Evolutionary conservation across 1,140 invertebrate genomes (phyloP), one percentile per base, ranked within the genome.

Genomic region (Potamilus streckersoni): DNA sequence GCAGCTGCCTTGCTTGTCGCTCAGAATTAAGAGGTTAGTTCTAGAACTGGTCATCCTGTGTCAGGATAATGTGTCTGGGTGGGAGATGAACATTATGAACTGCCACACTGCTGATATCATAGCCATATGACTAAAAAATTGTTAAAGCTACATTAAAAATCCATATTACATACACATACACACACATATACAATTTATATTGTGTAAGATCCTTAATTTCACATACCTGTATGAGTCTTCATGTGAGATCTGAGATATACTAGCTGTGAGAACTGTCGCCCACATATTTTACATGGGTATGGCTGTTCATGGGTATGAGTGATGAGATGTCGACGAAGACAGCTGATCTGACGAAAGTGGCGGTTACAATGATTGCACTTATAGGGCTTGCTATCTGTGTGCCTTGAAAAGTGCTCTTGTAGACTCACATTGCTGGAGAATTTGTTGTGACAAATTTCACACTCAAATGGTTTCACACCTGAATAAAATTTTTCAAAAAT

Each of bases 391-490:
- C 78, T 71, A 68, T 86, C 76, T 4, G 80, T 83, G 73, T 89
- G 88, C 0, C 79, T 71, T 17, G 85, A 78, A 64, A 84, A 73
- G 79, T 89, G 88, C 75, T 89, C 88, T 64, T 82, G 80, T 13
- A 88, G 79, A 56, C 85, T 81, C 0, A 85, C 79, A 67, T 84
- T 86, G 69, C 84, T 87, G 49, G 85, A 83, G 76, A 89, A 88
- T 59, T 84, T 85, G 49, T 83, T 83, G 16, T 85, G 64, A 73
- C 88, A 89, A 16, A 83, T 80, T n/a, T 74, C 71, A 79, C 88
- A 89, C 56, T 80, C 79, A 78, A 86, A 89, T n/a, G 83, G 84
- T 71, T 88, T 89, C 20, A 88, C 86, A 61, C 88, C 88, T 89
- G 80, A 38, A 79, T 79, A 64, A 62, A 75, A 0, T 20, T 12